A percentile compares a stretch with the other conserved stretches of the same genome.
Conservation (phyloP, 2,113 vertebrate genomes). For the Hippocampus barbouri region DNA sequence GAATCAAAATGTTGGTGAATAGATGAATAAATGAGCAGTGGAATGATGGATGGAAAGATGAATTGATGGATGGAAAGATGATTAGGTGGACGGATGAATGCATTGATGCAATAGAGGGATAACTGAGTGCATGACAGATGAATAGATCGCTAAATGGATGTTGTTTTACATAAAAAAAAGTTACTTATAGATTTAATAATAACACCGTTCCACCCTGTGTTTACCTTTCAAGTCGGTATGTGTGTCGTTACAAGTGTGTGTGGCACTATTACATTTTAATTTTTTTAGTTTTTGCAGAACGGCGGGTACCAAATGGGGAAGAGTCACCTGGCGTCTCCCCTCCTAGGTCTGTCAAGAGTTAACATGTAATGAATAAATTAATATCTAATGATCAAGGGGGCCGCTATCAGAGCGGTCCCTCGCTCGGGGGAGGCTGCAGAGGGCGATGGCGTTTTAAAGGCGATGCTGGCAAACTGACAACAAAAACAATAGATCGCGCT, state of each 20-base stretch:
- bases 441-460: slow-evolving; percentile 29
- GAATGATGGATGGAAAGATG: not conserved
- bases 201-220: slow-evolving; percentile 64
- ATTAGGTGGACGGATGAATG: no score
- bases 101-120: no score
- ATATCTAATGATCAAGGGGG: slow-evolving; percentile 71
- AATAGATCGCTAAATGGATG: no score
- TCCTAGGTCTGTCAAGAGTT: slow-evolving; percentile 70
- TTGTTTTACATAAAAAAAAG: no score
- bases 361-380: slow-evolving; percentile 81
- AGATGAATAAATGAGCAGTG: no score
- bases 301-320: slow-evolving; percentile 69
- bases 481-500: slow-evolving; percentile 52
- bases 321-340: slow-evolving; percentile 68
- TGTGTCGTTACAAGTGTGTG: slow-evolving; percentile 46
- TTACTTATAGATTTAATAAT: slow-evolving; percentile 62
- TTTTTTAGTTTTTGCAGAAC: slow-evolving; percentile 55
- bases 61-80: no score
- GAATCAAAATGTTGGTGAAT: no score
- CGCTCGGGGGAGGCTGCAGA: slow-evolving; percentile 41
- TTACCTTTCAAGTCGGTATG: slow-evolving; percentile 53
- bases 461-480: slow-evolving; percentile 51
- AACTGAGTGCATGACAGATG: no score
- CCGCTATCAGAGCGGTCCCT: slow-evolving; percentile 43
- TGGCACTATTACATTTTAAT: slow-evolving; percentile 63